Evolutionary conservation across 2,888 invertebrate genomes (phyloP), one percentile per base, ranked within the genome.

Genomic region (Allophyes oxyacanthae): DNA sequence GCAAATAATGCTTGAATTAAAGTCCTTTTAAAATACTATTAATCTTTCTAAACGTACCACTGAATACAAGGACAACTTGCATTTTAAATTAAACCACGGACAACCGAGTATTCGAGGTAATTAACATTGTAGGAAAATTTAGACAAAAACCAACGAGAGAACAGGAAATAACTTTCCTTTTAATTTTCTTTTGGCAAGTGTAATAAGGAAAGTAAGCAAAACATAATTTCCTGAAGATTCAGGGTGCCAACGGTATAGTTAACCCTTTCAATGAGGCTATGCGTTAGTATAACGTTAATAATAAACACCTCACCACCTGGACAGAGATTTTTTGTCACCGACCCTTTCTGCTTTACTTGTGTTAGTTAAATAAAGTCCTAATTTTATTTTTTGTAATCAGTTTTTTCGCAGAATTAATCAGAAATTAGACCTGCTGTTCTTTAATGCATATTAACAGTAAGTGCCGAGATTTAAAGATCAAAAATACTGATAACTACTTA

Each of bases 151-250:
- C 9, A 7, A 8, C 10, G 4, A 28, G 32, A 25, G 38, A 43
- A 43, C n/a, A 9, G 7, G 11, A 46, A 43, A 15, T 11, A 62
- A 40, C 43, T 46, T 49, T 34, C n/a, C 36, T 44, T 54, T 34
- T 32, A 54, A 48, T 56, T 51, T 62, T 40, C 9, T 11, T 52
- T 46, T 15, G n/a, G 45, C 37, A 25, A 58, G 46, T 46, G n/a
- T 40, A 43, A 55, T 53, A 43, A 58, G 46, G 13, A 10, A 56
- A 57, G 50, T 38, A 38, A 53, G 42, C 7, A 41, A 41, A 51
- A 51, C 9, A 25, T 14, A 10, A 6, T 53, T 44, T 28, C 6
- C 32, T 15, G 28, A 30, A 48, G 59, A 69, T 33, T 49, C 41
- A 28, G n/a, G 7, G 11, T 25, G 36, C 9, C 9, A 36, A 32